Base-by-base conservation (phyloP, 2,113 vertebrate species). In the Toxotes jaculatrix region DNA sequence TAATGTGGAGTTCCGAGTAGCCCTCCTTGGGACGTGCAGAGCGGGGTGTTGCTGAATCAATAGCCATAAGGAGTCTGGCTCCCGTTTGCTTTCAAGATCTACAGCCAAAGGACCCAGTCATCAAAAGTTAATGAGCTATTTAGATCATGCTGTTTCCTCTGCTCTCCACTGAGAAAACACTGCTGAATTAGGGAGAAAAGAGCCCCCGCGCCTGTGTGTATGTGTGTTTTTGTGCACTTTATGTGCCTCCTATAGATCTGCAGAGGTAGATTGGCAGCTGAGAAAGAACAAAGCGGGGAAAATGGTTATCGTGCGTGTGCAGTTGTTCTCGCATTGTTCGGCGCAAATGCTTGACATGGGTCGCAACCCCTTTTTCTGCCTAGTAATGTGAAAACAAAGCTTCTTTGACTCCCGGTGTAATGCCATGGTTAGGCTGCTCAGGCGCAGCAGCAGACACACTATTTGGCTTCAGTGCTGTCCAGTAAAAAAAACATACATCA, bases 41-140 rank as follows among this genome's bases (percentile, higher is more conserved):
- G 49, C 9, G 59, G 45, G 77, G 47, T 67, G 83, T 23, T 84
- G 83, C 80, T 78, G 84, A 91, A 94, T 94, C 93, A 93, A 94
- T 94, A 93, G 90, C 92, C 92, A 93, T 92, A 92, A 94, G 93
- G 87, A 91, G 87, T 84, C 91, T 91, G 91, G 86, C 87, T 89
- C 93, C 91, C 88, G 32, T 92, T 92, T 87, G 88, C 91, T 91
- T 92, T 94, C 89, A 92, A 94, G 91, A 94, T 92, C 88, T 92
- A 93, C 91, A 91, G 90, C 92, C 92, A 88, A 89, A 91, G 91
- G 93, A 91, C 74, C 86, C 84, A 88, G 87, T 92, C 93, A 94
- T 93, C 91, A 94, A 94, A 94, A 91, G 89, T 93, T 93, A 94
- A 94, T 94, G 93, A 94, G 93, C 92, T 93, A 92, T 94, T 94